Base-by-base conservation (phyloP, 2,888 invertebrate species). In the Noctua fimbriata region DNA sequence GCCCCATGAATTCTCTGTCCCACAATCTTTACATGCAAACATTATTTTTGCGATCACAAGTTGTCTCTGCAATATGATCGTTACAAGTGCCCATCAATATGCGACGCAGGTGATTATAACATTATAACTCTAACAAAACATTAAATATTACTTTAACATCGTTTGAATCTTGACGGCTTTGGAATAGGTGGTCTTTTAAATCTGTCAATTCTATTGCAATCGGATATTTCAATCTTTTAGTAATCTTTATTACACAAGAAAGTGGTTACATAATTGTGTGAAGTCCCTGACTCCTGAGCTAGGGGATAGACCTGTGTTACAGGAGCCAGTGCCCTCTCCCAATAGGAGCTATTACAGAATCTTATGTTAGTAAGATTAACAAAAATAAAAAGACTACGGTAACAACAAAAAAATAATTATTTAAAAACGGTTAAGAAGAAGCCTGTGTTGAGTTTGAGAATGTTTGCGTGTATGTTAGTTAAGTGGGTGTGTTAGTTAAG, bases 11-110 rank as follows among this genome's bases (percentile, higher is more conserved):
- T 12, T n/a, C 10, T 5, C 24, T 85, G 74, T 85, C 36, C 73
- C 28, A 32, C 28, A 74, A 86, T 67, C 28, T 86, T 73, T 67
- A 58, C 77, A 55, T 70, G 60, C 74, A 63, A 47, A 86, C 86
- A 58, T 67, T 71, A 85, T 85, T 86, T 85, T 85, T 70, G 86
- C 86, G 86, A 85, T 80, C 60, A 71, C 74, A 79, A 44, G 36
- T 70, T 76, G 84, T 85, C 74, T 76, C 63, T 79, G 74, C 71
- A 73, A 70, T 86, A 76, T 79, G 63, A 81, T 77, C 28, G 82
- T 82, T 75, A 78, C 77, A 67, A 81, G 41, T 41, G 36, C 12
- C 47, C 73, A 86, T 85, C 63, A 86, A 86, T 86, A 85, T 86
- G 86, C 85, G 63, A 44, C 7, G 21, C 79, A 65, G 65, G 66